Percentiles rank a stretch among this genome's conserved stretches.
These are phyloP conservation scores for Philopotamus ludificatus DNA, from an alignment of 1,140 invertebrate species.

Conservation along the genomic window DNA sequence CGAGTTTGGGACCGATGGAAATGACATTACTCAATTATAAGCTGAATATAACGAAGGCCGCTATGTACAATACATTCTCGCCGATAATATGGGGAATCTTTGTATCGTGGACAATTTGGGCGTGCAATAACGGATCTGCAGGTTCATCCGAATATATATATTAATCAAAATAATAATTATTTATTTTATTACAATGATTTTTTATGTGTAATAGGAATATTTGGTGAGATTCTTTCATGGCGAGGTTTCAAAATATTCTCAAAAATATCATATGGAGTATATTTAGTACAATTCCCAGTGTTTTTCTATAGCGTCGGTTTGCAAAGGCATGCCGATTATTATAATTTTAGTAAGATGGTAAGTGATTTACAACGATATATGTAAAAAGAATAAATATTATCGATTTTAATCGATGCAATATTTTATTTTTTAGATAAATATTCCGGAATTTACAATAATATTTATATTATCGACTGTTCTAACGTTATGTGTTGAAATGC, in stretches of 20 bases:
- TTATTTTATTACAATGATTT: slow-evolving; percentile 5
- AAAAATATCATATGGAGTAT: slow-evolving; percentile 59
- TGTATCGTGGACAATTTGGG: slow-evolving; percentile 64
- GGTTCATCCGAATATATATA: slow-evolving; percentile 42
- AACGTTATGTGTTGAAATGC: slow-evolving; percentile 53
- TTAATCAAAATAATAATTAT: slow-evolving; percentile 4
- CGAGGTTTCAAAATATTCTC: slow-evolving; percentile 62
- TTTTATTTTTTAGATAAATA: slow-evolving; percentile 51
- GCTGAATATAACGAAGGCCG: slow-evolving; percentile 65
- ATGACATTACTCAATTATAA: slow-evolving; percentile 67
- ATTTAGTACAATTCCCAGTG: slow-evolving; percentile 60
- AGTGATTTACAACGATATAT: too few relatives aligned
- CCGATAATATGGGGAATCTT: slow-evolving; percentile 69
- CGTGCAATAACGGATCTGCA: slow-evolving; percentile 48
- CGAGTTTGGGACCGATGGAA: slow-evolving; percentile 62
- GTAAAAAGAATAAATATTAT: too few relatives aligned
- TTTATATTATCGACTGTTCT: slow-evolving; percentile 47
- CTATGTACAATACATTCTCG: slow-evolving; percentile 69
- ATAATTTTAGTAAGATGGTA: slow-evolving; percentile 51
- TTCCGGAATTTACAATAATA: slow-evolving; percentile 49
- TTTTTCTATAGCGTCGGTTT: slow-evolving; percentile 61
- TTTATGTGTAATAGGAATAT: slow-evolving; percentile 49
- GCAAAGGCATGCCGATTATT: slow-evolving; percentile 54
- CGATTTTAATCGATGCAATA: too few relatives aligned
- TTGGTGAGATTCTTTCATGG: slow-evolving; percentile 52